Evolutionary conservation across 2,797 vertebrate genomes (phyloP).

Genomic region (Coluber constrictor): DNA sequence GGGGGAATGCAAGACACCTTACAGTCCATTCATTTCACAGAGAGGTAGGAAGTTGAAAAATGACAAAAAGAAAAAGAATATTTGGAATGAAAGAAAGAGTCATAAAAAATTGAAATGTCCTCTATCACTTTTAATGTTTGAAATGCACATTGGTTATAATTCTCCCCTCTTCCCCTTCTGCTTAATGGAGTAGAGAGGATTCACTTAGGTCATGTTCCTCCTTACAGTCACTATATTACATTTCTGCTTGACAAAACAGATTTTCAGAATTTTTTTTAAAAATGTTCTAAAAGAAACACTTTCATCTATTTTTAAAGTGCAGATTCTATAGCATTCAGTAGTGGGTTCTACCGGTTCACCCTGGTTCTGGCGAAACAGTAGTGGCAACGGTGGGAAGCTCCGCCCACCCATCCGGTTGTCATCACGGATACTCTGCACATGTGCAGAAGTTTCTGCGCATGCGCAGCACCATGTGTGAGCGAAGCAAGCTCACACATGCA

Average conservation of each 20-base stretch:
- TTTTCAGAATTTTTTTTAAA: neutral
- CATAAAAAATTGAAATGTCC: neutral
- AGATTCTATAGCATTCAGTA: neutral
- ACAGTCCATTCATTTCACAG: neutral
- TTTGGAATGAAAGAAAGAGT: conserved; percentile 3
- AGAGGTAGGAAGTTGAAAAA: neutral
- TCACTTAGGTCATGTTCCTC: neutral
- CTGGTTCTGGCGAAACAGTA: too few species aligned
- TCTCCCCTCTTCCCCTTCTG: neutral
- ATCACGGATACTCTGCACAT: too few species aligned
- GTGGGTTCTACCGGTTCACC: too few species aligned
- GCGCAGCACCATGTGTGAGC: too few species aligned
- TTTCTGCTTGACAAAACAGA: neutral
- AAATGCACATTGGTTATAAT: neutral
- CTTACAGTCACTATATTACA: neutral
- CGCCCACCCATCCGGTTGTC: too few species aligned
- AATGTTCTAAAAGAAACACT: conserved; percentile 29
- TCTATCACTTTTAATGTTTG: conserved; percentile 23
- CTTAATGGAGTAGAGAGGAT: conserved; percentile 19
- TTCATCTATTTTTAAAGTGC: conserved; percentile 25
- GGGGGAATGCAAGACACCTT: neutral
- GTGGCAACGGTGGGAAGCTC: too few species aligned
- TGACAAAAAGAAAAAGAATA: neutral
- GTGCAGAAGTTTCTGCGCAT: too few species aligned
- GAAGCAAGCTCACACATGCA: too few species aligned